Conservation (phyloP, 2,888 invertebrate genomes). For the Lomographa bimaculata region DNA sequence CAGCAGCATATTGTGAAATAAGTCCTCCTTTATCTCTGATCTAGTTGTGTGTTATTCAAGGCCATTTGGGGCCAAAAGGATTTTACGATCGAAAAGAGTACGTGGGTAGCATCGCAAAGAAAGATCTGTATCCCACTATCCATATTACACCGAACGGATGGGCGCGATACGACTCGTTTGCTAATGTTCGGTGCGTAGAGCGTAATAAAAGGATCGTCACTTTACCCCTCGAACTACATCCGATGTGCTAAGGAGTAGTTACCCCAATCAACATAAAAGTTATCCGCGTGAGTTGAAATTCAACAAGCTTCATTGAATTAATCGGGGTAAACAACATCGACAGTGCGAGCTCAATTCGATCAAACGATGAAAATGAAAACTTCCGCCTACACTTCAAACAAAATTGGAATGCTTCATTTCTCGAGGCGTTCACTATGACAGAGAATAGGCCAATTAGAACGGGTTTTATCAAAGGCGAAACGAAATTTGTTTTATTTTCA, state of each 20-base stretch:
- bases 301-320: slow-evolving; percentile 19
- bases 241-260: slow-evolving; percentile 14
- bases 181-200: slow-evolving; percentile 33
- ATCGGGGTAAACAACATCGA: slow-evolving; percentile 22
- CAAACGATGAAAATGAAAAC: slow-evolving; percentile 28
- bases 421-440: slow-evolving; percentile 25
- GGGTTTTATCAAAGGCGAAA: slow-evolving; percentile 23
- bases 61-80: slow-evolving; percentile 51
- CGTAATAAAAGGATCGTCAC: slow-evolving; percentile 29
- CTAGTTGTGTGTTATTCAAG: slow-evolving; percentile 54
- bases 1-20: slow-evolving; percentile 48
- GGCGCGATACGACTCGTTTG: slow-evolving; percentile 46
- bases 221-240: slow-evolving; percentile 19
- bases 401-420: slow-evolving; percentile 29
- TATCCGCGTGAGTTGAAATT: slow-evolving; percentile 12
- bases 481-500: slow-evolving; percentile 19
- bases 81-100: slow-evolving; percentile 52
- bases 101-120: slow-evolving; percentile 50
- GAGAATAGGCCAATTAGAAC: slow-evolving; percentile 32
- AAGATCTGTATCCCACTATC: slow-evolving; percentile 46
- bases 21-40: slow-evolving; percentile 49
- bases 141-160: slow-evolving; percentile 48
- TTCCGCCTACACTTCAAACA: slow-evolving; percentile 26
- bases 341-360: slow-evolving; percentile 27
- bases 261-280: slow-evolving; percentile 17